Base-by-base conservation (phyloP, 2,797 vertebrate genomes). In the Phoebastria nigripes region DNA sequence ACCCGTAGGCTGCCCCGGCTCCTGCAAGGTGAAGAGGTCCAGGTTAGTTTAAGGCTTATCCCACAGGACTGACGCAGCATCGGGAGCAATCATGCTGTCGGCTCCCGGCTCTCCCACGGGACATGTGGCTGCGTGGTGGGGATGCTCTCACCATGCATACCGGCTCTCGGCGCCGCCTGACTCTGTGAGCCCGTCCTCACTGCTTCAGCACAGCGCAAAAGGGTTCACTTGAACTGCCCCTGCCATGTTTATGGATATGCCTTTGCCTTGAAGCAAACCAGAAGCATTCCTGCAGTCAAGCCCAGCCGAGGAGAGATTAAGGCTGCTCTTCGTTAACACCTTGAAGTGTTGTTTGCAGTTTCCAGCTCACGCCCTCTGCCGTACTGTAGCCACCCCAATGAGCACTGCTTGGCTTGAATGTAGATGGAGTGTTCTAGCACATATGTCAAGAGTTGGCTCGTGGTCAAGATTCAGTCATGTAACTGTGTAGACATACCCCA, bases 51-150 rank as follows among this genome's bases (percentile, higher is more conserved):
- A 28, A 79, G 46, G 66, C 16, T 47, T 62, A 24, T 67, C 26
- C 56, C 5, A 1, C 80, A 37, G 86, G 28, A 35, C 12, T 25
- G 39, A 8, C 1, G 6, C 18, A 22, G 47, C 16, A 0, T 0
- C 0, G 2, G 73, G 63, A 54, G 26, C 51, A 35, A 42, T 51
- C 2, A 0, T 21, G 4, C n/a, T 35, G 52, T 17, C 0, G 0
- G 21, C 26, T 89, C 35, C 79, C 7, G 1, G 28, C 35, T 91
- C 9, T 88, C 52, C 65, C 35, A 3, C 0, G 0, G 77, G 44
- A 22, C 3, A 1, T 8, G 24, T 28, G 55, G 24, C 51, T 42
- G 29, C 14, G 33, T 42, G 51, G 24, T 47, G 47, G n/a, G 44
- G 46, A 61, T 61, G 77, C 42, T 71, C 6, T 83, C 1, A 0